A percentile compares a stretch with the other conserved stretches of the same genome.
Conservation (phyloP, 53 echinoderm and acorn worm genomes). For the Paracentrotus lividus region DNA sequence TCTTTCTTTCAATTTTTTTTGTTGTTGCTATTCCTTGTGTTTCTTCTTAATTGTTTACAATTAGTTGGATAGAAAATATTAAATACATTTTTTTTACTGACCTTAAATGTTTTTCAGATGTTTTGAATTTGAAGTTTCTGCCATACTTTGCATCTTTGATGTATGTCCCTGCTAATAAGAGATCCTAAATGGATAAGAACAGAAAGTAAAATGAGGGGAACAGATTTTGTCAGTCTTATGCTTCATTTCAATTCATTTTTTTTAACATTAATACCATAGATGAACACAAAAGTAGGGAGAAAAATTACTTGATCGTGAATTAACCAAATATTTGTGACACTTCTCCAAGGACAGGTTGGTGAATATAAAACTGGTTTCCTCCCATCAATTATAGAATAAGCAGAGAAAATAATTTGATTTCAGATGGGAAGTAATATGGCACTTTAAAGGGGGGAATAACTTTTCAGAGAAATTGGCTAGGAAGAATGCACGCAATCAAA, state of each 20-base stretch:
- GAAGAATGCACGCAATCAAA: too few relatives aligned
- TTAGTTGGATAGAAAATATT: background rate
- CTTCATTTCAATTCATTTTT: background rate
- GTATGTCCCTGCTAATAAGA: conserved; percentile 85
- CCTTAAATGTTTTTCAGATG: conserved; percentile 75
- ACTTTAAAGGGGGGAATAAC: too few relatives aligned
- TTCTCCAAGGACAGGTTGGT: background rate
- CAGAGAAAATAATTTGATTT: background rate
- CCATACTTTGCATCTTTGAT: conserved; percentile 86
- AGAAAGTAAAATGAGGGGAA: background rate
- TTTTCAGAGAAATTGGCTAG: too few relatives aligned
- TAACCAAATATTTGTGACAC: background rate
- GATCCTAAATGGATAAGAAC: conserved; percentile 83
- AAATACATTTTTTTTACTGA: conserved; percentile 1
- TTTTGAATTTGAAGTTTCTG: conserved; percentile 85
- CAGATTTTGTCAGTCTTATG: background rate
- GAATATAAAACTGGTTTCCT: background rate
- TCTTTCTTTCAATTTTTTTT: background rate
- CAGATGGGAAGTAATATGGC: too few relatives aligned
- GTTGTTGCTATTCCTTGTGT: background rate
- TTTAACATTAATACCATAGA: background rate
- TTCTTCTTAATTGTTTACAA: background rate
- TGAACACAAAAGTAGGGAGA: background rate
- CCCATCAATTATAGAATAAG: background rate
- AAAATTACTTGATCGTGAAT: background rate